These are phyloP conservation scores for Argyra leucocephala DNA, from an alignment of 2,888 invertebrate genomes.

Conservation along the genomic window DNA sequence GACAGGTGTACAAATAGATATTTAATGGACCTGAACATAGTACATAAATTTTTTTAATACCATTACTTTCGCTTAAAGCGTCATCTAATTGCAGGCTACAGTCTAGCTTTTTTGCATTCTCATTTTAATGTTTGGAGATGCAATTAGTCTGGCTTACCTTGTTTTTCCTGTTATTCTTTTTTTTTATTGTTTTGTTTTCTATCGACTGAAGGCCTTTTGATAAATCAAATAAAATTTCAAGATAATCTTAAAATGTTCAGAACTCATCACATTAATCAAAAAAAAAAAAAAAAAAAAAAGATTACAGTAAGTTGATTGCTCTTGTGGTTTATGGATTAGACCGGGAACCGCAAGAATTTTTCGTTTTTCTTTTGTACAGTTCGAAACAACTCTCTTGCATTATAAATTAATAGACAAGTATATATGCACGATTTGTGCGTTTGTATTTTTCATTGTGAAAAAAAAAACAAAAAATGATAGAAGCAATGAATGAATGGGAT, in stretches of 20 bases:
- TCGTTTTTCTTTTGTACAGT: too few species aligned
- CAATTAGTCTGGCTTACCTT: constrained; percentile 1
- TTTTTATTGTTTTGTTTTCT: neutral
- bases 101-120: too few species aligned
- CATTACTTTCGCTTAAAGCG: neutral
- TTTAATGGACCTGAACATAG: constrained; percentile 1
- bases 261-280: neutral
- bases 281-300: neutral
- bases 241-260: neutral
- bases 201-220: neutral
- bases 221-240: neutral
- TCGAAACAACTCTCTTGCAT: neutral
- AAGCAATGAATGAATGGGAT: neutral
- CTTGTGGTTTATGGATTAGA: neutral
- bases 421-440: neutral
- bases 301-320: too few species aligned
- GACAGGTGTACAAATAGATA: neutral
- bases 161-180: neutral
- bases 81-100: neutral
- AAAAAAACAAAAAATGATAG: too few species aligned
- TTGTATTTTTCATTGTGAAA: too few species aligned
- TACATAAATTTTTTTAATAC: neutral
- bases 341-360: neutral
- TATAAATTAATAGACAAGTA: too few species aligned
- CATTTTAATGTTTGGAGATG: neutral